Evolutionary conservation across 2,888 invertebrate species (phyloP).

Genomic region (Rotaria magnacalcarata): DNA sequence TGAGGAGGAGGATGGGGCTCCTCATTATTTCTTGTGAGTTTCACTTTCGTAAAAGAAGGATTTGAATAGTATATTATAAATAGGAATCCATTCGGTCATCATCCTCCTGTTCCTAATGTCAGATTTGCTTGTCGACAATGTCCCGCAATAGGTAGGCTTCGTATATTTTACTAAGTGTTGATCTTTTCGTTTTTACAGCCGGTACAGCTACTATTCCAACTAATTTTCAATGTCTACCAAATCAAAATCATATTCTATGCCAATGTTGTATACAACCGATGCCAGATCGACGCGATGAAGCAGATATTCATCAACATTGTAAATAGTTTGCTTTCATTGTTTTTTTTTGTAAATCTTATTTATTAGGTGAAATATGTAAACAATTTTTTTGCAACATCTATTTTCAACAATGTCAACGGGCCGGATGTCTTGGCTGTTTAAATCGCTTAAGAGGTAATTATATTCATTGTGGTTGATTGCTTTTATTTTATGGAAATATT

Average conservation of each 20-base stretch:
- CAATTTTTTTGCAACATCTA: constrained; percentile 11
- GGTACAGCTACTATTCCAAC: too few relatives aligned
- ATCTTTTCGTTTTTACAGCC: too few relatives aligned
- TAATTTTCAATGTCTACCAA: constrained; percentile 48
- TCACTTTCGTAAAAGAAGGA: background rate
- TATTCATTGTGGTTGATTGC: background rate
- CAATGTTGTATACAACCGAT: constrained; percentile 56
- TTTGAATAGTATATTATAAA: background rate
- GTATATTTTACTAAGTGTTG: background rate
- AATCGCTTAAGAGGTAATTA: background rate
- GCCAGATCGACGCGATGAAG: constrained; percentile 52
- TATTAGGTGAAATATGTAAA: constrained; percentile 3
- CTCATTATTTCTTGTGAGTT: background rate
- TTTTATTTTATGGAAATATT: background rate
- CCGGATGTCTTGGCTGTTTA: background rate
- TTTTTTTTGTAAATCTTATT: background rate
- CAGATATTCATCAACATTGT: constrained; percentile 50
- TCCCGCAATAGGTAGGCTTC: background rate
- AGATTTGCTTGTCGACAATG: constrained; percentile 28
- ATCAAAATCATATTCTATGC: constrained; percentile 55
- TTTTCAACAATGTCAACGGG: background rate
- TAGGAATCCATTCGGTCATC: background rate
- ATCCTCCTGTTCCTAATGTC: background rate
- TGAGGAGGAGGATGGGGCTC: too few relatives aligned
- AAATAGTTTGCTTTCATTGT: constrained; percentile 46